Evolutionary conservation across 2,797 vertebrate species (phyloP).

Genomic region (Poecilia velifera): DNA sequence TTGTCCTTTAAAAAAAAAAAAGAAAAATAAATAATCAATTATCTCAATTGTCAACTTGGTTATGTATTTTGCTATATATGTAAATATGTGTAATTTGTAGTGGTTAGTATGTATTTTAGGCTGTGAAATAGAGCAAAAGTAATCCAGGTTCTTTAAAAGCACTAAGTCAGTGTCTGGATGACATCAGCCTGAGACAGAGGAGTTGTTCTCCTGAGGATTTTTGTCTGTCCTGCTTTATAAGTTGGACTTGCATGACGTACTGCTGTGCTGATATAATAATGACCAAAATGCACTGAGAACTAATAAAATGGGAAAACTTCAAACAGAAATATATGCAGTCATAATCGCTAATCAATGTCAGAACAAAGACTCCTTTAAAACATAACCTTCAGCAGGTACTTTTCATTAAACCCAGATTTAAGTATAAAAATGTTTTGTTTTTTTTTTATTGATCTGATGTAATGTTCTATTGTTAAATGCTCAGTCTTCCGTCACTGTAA

Average conservation of each 20-base stretch:
- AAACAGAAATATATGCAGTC: not conserved
- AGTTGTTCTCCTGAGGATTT: not conserved
- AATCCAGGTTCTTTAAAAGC: not conserved
- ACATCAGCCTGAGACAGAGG: not conserved
- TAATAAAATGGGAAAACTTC: not conserved
- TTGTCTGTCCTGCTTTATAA: not conserved
- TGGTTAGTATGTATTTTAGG: not conserved
- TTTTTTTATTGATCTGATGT: not conserved
- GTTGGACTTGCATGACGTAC: not conserved
- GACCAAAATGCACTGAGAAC: not conserved
- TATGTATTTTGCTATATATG: no score
- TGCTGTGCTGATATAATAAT: not conserved
- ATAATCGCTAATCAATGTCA: not conserved
- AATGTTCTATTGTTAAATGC: not conserved
- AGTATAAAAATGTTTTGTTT: not conserved
- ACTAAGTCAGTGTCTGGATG: no score
- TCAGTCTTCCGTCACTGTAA: not conserved
- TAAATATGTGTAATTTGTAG: not conserved
- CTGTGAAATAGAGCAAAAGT: not conserved
- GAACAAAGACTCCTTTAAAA: not conserved
- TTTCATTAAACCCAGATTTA: not conserved
- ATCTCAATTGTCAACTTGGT: no score
- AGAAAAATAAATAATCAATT: no score
- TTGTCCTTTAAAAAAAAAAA: no score
- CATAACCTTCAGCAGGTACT: not conserved